phyloP scores from a whole-genome alignment of 2,888 invertebrate genomes.

The Eurois occulta region DNA sequence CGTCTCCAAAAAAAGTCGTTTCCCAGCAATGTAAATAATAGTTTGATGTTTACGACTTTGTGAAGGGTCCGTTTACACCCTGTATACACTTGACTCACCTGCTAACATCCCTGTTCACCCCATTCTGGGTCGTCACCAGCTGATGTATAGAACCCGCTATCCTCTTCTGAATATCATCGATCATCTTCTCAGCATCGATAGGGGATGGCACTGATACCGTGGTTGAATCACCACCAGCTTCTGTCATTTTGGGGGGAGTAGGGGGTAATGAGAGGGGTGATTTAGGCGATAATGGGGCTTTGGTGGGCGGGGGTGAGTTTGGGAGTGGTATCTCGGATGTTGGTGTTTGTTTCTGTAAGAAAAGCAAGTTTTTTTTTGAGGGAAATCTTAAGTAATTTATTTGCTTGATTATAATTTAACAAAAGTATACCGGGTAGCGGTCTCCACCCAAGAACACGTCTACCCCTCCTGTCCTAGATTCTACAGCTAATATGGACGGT shows the following conservation, averaged over 20 bases:
- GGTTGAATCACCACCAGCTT: constrained; percentile 44
- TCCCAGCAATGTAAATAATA: too few species aligned
- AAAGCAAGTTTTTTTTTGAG: not conserved
- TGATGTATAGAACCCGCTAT: not conserved
- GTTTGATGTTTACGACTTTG: not conserved
- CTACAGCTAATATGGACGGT: too few species aligned
- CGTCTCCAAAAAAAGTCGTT: too few species aligned
- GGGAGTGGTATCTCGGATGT: constrained; percentile 15
- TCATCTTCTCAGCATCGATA: constrained; percentile 45
- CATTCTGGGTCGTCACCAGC: constrained; percentile 31
- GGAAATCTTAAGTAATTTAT: not conserved
- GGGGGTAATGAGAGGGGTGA: not conserved
- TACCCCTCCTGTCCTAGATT: too few species aligned
- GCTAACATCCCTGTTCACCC: not conserved
- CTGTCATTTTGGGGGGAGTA: constrained; percentile 2
- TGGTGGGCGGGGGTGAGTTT: not conserved
- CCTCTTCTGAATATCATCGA: constrained; percentile 35
- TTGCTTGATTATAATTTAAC: not conserved
- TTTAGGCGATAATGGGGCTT: not conserved
- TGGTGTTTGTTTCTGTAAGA: constrained; percentile 36
- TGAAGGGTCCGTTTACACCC: not conserved
- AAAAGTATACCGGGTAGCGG: not conserved
- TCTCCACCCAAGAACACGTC: not conserved
- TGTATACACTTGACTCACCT: constrained; percentile 27
- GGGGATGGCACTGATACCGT: constrained; percentile 38